Percentiles rank a stretch among this genome's conserved stretches.
phyloP scores from a whole-genome alignment of 2,888 invertebrate genomes.

The Xestia ashworthii region DNA sequence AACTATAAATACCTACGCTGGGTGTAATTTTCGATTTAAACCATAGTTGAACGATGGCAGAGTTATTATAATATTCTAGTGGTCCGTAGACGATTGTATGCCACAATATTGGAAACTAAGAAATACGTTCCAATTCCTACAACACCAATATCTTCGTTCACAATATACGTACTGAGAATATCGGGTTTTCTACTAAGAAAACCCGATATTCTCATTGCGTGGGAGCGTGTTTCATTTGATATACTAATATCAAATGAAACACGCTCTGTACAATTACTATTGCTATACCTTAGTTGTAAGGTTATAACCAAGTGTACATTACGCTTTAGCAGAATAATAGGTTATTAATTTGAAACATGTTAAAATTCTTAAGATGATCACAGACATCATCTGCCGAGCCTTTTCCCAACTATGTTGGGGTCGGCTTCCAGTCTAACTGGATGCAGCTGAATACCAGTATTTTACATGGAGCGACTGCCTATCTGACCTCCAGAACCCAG shows the following conservation, averaged over 20 bases:
- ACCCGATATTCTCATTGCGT: no score
- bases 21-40: background rate
- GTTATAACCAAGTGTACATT: background rate
- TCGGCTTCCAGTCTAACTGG: no score
- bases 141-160: background rate
- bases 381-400: no score
- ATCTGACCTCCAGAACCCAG: no score
- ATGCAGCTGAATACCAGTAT: no score
- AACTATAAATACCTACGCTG: background rate
- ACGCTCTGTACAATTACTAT: background rate
- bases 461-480: no score
- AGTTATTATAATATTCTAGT: background rate
- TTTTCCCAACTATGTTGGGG: no score
- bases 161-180: background rate
- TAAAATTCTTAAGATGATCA: no score
- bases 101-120: background rate
- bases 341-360: no score
- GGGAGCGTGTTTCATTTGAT: no score
- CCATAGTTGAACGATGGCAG: background rate
- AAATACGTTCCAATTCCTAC: background rate
- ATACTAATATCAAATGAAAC: background rate
- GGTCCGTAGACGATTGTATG: background rate
- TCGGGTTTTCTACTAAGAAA: no score
- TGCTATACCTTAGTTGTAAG: background rate
- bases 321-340: no score